Evolutionary conservation across 2,113 vertebrate genomes (phyloP), one percentile per base, ranked within the genome.

Genomic region (Coptodon rendalli): DNA sequence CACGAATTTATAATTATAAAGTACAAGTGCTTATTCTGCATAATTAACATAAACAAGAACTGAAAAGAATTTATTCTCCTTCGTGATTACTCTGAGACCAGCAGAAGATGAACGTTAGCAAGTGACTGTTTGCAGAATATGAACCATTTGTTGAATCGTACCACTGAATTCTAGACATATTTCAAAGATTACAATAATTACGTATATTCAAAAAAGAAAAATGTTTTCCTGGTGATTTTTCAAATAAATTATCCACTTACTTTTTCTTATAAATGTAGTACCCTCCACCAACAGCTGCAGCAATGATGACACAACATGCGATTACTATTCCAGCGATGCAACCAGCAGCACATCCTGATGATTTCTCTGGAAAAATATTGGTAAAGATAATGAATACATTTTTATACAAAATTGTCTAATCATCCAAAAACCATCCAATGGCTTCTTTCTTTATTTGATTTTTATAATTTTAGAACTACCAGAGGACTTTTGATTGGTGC

Each of bases 271-370:
- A 82, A 7, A 93, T 1, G 36, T 6, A 87, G 68, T 3, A 89
- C 1, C 31, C 57, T 86, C 19, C 84, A 80, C 10, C 85, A 45
- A 1, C 29, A 24, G 7, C 66, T 6, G 10, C 36, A 36, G 13
- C 10, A 2, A 6, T 0, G 16, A 92, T 1, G 17, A 50, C 16
- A 12, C 63, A 19, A 61, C 38, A n/a, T 9, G 38, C 66, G 1
- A 94, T 36, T 3, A 90, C 76, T 22, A 92, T 94, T 84, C 87
- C 94, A 83, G 81, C 27, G 4, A 94, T 90, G 43, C 66, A 89
- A 48, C 92, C 94, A 73, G 2, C 16, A 0, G 43, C 24, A 13
- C 43, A 52, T 73, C 85, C 78, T 31, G 12, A 59, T 56, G 43
- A 1, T 48, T 9, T 48, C 45, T 48, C 45, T 48, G 45, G 45